phyloP scores from a whole-genome alignment of 2,113 vertebrate species.

The Eptatretus burgeri region DNA sequence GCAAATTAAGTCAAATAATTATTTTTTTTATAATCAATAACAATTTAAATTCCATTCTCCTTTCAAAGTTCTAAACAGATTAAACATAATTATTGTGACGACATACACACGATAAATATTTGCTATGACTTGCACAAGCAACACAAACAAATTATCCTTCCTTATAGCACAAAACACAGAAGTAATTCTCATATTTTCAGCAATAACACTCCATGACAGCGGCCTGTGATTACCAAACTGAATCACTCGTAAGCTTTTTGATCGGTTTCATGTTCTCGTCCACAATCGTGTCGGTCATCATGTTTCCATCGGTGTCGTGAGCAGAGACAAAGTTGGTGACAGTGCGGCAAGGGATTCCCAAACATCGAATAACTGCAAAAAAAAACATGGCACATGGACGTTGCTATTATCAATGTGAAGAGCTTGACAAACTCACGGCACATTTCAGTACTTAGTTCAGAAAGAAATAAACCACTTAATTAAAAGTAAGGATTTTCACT shows the following conservation, averaged over 20 bases:
- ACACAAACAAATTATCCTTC: not conserved
- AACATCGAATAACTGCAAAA: conserved; percentile 19
- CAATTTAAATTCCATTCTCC: too few relatives aligned
- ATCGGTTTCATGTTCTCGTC: conserved; percentile 18
- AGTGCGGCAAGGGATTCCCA: conserved; percentile 20
- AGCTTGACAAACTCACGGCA: too few relatives aligned
- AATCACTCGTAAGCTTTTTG: conserved; percentile 16
- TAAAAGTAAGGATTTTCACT: too few relatives aligned
- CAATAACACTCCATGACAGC: too few relatives aligned
- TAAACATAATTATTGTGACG: too few relatives aligned
- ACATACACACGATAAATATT: not conserved
- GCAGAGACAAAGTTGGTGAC: conserved; percentile 21
- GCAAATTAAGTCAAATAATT: too few relatives aligned
- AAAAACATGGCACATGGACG: too few relatives aligned
- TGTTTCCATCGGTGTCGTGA: conserved; percentile 23
- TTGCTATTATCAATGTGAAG: too few relatives aligned
- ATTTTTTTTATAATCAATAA: too few relatives aligned
- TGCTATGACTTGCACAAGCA: not conserved
- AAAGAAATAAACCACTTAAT: too few relatives aligned
- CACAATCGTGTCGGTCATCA: conserved; percentile 24
- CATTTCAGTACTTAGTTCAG: too few relatives aligned
- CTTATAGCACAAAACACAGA: not conserved
- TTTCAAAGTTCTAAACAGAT: too few relatives aligned
- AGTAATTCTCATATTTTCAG: not conserved
- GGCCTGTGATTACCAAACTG: conserved; percentile 18